Conservation (phyloP, 2,797 vertebrate genomes). For the Micropoecilia bifurca region DNA sequence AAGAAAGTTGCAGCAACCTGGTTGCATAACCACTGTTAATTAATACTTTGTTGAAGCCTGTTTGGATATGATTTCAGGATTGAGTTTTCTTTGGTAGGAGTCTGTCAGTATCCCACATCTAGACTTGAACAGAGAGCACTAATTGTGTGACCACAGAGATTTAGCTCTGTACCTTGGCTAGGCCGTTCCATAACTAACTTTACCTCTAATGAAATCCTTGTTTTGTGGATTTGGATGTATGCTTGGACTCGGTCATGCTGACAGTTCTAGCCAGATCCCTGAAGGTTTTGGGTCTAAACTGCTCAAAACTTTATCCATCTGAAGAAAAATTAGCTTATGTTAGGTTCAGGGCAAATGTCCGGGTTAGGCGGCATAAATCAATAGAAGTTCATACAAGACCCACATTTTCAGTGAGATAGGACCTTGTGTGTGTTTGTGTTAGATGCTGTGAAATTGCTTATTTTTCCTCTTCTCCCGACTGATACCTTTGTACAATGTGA, state of each 20-base stretch:
- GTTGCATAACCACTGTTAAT: background rate
- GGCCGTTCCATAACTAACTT: background rate
- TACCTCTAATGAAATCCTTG: background rate
- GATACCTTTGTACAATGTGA: background rate
- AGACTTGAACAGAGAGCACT: background rate
- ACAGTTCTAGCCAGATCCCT: background rate
- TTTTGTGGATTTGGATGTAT: constrained; percentile 1
- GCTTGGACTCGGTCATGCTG: background rate
- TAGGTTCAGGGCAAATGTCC: background rate
- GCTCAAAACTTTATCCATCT: background rate
- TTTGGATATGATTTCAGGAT: background rate
- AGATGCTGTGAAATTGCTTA: background rate
- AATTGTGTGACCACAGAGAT: background rate
- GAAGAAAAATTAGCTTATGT: background rate
- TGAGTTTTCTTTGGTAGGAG: background rate
- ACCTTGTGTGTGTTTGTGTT: background rate
- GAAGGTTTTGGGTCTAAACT: background rate
- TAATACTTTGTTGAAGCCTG: background rate
- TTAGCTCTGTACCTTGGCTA: background rate
- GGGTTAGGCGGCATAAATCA: background rate
- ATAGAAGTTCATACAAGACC: background rate
- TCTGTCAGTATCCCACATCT: background rate
- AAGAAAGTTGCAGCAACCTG: background rate
- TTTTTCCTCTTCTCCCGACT: background rate
- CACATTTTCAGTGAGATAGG: background rate